Evolutionary conservation across 2,888 invertebrate genomes (phyloP), one percentile per base, ranked within the genome.

Genomic region (Branchellion lobata): DNA sequence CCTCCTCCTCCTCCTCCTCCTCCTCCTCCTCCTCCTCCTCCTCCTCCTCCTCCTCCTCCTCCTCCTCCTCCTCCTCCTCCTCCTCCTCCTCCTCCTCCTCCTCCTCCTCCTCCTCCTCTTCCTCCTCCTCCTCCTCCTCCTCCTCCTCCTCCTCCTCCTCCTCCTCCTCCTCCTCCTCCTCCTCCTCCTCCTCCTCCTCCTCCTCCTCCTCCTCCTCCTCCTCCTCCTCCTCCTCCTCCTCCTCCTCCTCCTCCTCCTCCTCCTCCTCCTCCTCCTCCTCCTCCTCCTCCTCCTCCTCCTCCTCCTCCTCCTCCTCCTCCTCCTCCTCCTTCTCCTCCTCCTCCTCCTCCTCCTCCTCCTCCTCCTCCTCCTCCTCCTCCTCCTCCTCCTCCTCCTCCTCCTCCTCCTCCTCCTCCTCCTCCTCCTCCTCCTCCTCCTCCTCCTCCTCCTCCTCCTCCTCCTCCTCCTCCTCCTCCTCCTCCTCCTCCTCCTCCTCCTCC

Each of bases 371-470:
- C 65, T 65, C 3, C 65, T 65, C 3, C 65, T 65, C 3, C 65
- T 65, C 3, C 65, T 65, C 3, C 65, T 65, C 11, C 65, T 65
- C 3, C 65, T 65, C 3, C 65, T 53, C 53, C 53, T 53, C 53
- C 53, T 53, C 53, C 18, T 53, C n/a, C n/a, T n/a, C n/a, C n/a
- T n/a, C n/a, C n/a, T n/a, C n/a, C n/a, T n/a, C n/a, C n/a, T n/a
- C n/a, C n/a, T n/a, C n/a, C n/a, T n/a, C n/a, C n/a, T n/a, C n/a
- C n/a, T n/a, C n/a, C n/a, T n/a, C n/a, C n/a, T n/a, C n/a, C n/a
- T n/a, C n/a, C n/a, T n/a, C n/a, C n/a, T n/a, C n/a, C n/a, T n/a
- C n/a, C n/a, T n/a, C n/a, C n/a, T n/a, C n/a, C n/a, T n/a, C n/a
- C n/a, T n/a, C n/a, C n/a, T n/a, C 68, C 74, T 33, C 24, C 68